Evolutionary conservation across 2,797 vertebrate genomes (phyloP).

Genomic region (Mormyrops attenuatus): DNA sequence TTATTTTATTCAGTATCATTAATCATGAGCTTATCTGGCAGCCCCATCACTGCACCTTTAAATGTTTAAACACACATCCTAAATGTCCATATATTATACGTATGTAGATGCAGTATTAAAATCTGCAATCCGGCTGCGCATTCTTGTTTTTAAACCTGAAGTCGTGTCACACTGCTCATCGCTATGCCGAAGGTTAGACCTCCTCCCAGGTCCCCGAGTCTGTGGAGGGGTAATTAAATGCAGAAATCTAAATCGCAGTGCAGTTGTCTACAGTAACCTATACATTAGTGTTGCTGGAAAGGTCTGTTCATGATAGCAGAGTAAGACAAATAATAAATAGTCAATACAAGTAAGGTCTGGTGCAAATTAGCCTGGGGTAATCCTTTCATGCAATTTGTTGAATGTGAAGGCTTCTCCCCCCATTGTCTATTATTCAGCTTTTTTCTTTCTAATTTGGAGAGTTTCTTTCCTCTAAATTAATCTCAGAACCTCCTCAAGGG

Average conservation of each 20-base stretch:
- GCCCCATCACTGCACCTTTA: neutral
- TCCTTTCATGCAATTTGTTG: neutral
- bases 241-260: neutral
- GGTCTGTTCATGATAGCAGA: neutral
- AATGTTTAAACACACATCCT: neutral
- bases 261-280: neutral
- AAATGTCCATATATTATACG: neutral
- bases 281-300: neutral
- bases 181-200: neutral
- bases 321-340: neutral
- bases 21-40: neutral
- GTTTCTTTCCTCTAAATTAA: constrained; percentile 2
- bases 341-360: neutral
- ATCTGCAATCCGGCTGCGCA: neutral
- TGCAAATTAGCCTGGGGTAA: neutral
- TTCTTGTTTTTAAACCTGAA: neutral
- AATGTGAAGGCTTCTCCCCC: neutral
- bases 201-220: neutral
- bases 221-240: neutral
- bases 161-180: neutral
- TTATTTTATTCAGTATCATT: neutral
- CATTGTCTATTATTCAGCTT: neutral
- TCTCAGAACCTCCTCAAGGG: neutral
- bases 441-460: neutral
- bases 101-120: neutral